phyloP scores from a whole-genome alignment of 2,113 vertebrate genomes.

The Upupa epops region DNA sequence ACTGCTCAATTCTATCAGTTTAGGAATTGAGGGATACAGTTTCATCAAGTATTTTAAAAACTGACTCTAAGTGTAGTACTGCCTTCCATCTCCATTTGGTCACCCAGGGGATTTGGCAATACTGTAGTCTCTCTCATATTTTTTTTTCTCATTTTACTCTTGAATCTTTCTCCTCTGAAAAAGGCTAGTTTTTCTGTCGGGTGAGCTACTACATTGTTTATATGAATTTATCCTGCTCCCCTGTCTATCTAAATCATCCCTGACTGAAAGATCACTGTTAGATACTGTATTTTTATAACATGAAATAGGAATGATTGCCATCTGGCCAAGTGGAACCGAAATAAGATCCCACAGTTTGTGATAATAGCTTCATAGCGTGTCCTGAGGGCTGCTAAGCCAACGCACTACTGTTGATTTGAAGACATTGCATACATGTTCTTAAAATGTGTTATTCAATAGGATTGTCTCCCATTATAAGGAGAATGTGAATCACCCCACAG shows the following conservation, averaged over 20 bases:
- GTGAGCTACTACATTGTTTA: background rate
- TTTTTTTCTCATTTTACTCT: background rate
- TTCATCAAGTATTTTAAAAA: background rate
- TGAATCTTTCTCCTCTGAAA: background rate
- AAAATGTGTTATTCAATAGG: background rate
- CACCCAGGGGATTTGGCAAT: background rate
- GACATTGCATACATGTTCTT: background rate
- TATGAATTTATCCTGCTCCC: background rate
- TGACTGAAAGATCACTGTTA: background rate
- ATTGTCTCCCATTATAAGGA: background rate
- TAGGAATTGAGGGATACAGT: background rate
- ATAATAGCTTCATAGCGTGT: conserved; percentile 28
- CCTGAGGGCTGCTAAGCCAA: conserved; percentile 9
- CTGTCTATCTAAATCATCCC: background rate
- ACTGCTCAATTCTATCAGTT: background rate
- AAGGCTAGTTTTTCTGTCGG: background rate
- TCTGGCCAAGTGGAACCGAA: background rate
- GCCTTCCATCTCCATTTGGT: background rate
- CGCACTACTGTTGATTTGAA: conserved; percentile 8
- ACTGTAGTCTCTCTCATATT: background rate
- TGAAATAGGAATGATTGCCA: background rate
- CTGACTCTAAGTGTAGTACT: background rate
- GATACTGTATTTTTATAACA: conserved; percentile 7
- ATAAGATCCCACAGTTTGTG: conserved; percentile 14
- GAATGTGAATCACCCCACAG: background rate